Evolutionary conservation across 2,113 vertebrate species (phyloP).

Genomic region (Serilophus lunatus): DNA sequence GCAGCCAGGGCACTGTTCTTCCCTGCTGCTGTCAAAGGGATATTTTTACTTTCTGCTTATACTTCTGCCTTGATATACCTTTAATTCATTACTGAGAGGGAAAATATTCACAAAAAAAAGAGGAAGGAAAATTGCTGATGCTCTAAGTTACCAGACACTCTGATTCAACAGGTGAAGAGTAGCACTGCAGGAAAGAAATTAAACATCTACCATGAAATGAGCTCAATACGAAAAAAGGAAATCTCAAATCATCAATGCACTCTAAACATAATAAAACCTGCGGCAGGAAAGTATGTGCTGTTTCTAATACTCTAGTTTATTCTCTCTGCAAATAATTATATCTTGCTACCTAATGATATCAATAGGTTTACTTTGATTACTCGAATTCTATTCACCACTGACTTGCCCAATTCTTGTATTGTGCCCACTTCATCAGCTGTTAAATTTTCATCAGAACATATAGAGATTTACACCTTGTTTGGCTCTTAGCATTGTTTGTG

Average conservation of each 20-base stretch:
- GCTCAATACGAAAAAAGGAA: background rate
- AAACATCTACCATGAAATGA: background rate
- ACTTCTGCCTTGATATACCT: background rate
- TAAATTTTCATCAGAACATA: background rate
- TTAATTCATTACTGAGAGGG: background rate
- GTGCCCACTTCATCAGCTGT: background rate
- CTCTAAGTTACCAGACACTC: background rate
- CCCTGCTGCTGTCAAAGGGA: background rate
- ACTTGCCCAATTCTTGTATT: background rate
- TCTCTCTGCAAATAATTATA: background rate
- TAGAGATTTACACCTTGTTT: background rate
- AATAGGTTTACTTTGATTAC: background rate
- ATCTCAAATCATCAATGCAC: background rate
- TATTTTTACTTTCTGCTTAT: background rate
- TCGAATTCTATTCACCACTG: background rate
- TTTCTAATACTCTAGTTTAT: background rate
- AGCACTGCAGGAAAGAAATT: background rate
- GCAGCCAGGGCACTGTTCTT: background rate
- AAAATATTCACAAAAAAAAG: background rate
- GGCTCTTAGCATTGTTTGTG: background rate
- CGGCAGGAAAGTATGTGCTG: background rate
- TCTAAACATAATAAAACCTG: background rate
- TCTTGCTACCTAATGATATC: background rate
- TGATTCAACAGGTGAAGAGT: background rate
- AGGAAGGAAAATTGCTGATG: background rate